Evolutionary conservation across 2,888 invertebrate species (phyloP), one percentile per base, ranked within the genome.

Genomic region (Dicyrtomina minuta): DNA sequence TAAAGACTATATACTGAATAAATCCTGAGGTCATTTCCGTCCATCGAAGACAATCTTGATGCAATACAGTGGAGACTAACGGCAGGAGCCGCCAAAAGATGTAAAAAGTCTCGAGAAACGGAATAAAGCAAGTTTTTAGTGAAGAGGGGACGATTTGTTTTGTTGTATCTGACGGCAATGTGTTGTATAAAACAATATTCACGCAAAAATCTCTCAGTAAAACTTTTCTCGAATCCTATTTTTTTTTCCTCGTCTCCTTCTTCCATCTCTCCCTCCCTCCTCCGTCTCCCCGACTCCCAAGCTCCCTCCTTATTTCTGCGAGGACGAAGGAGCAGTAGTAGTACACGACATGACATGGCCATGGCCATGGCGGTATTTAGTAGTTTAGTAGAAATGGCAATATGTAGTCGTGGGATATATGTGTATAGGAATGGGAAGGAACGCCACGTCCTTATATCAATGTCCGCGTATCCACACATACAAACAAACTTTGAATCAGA

Each of bases 1-100:
- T 69, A 64, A 69, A 64, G 64, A 64, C 56, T 69, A 61, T 56
- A 69, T 49, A 68, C 68, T 71, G 72, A 72, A 74, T 75, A 75
- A 74, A 74, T 75, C 75, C 71, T 74, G 64, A 70, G 75, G 74
- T 74, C 74, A 75, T 74, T 75, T 75, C 75, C 75, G 70, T 73
- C 74, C 70, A 70, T 73, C 73, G 70, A 73, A 74, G 71, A 74
- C 74, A 74, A 73, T 73, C 71, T 72, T 68, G 70, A 71, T 66
- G 71, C 70, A 64, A 65, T 64, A 70, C 58, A 26, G 62, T 51
- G 22, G 13, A 22, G 41, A n/a, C 46, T 68, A 62, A 53, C 65
- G 65, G 65, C 65, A 65, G 65, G 65, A 65, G 65, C 65, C 65
- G 65, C 65, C 65, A 65, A 65, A 65, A 65, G 65, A 65, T 65